Evolutionary conservation across 2,888 invertebrate genomes (phyloP), one percentile per base, ranked within the genome.

Genomic region (Acanthococcus lagerstroemiae): DNA sequence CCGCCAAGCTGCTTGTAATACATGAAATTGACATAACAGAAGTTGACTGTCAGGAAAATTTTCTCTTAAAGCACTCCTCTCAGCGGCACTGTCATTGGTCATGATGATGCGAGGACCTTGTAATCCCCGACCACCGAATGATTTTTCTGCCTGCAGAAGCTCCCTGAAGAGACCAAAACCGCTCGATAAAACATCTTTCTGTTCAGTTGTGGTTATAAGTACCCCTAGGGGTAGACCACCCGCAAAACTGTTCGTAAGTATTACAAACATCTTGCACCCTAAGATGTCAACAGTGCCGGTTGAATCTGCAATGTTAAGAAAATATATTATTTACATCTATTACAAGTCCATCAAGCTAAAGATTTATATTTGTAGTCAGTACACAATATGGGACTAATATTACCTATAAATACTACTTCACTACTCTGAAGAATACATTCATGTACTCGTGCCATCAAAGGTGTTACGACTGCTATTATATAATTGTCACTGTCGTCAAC

Each of bases 21-120:
- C 66, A 65, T 70, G 66, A 50, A 70, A 70, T 7, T 56, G 58
- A 26, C 68, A 66, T 21, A 70, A 55, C n/a, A 69, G 52, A 4
- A 46, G n/a, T 17, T 30, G 61, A 26, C 65, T 22, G 7, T 63
- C n/a, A 7, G 68, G 57, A 55, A 67, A 70, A 4, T 30, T 22
- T 37, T 24, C 6, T 17, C n/a, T 9, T 15, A 70, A 37, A 21
- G 70, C 68, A 22, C 27, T 48, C 37, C 58, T 61, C 45, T 70
- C 69, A 9, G 67, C 44, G 19, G 54, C 12, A 19, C 37, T 63
- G 45, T 70, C 70, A 48, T 70, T 65, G 12, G 70, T 68, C 65
- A 70, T 58, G 24, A 68, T 67, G 15, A 69, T 27, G 24, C 46
- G 21, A 17, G 69, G 69, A 1, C 69, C 69, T 17, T 68, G 48